Conservation (phyloP, 2,797 vertebrate species). For the Adrianichthys oophorus region DNA sequence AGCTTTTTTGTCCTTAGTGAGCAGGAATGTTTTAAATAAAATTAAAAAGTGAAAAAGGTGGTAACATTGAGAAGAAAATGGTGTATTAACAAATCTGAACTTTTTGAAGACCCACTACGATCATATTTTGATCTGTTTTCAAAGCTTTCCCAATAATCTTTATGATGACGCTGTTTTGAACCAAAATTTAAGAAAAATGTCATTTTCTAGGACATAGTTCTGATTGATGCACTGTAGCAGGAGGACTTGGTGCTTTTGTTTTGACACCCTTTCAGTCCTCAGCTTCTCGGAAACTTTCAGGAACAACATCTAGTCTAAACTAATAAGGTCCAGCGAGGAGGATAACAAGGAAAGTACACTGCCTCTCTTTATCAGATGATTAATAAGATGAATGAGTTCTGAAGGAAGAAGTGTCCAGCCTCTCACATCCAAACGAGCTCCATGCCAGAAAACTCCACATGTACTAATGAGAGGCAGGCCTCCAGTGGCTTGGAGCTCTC, state of each 20-base stretch:
- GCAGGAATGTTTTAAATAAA: no score
- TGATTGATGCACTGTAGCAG: not conserved
- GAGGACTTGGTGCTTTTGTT: conserved; percentile 9
- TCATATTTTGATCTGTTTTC: no score
- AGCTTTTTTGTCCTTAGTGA: no score
- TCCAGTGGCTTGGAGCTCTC: conserved; percentile 37
- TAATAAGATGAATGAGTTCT: conserved; percentile 33
- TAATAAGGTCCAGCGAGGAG: not conserved
- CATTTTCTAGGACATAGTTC: no score
- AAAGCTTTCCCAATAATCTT: no score
- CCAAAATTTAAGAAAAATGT: no score
- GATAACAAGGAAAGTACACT: conserved; percentile 8
- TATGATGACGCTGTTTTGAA: no score
- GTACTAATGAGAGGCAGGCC: conserved; percentile 50
- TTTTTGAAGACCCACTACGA: no score
- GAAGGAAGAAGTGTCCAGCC: conserved; percentile 6
- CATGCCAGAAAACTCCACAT: not conserved
- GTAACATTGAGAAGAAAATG: no score
- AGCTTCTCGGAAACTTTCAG: not conserved
- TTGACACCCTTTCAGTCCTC: conserved; percentile 1
- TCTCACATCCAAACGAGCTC: conserved; percentile 26
- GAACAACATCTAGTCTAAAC: not conserved
- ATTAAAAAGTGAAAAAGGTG: no score
- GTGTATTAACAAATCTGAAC: no score
- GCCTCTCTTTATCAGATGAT: conserved; percentile 3